Conservation (phyloP, 2,113 vertebrate genomes). For the Rallus limicola region DNA sequence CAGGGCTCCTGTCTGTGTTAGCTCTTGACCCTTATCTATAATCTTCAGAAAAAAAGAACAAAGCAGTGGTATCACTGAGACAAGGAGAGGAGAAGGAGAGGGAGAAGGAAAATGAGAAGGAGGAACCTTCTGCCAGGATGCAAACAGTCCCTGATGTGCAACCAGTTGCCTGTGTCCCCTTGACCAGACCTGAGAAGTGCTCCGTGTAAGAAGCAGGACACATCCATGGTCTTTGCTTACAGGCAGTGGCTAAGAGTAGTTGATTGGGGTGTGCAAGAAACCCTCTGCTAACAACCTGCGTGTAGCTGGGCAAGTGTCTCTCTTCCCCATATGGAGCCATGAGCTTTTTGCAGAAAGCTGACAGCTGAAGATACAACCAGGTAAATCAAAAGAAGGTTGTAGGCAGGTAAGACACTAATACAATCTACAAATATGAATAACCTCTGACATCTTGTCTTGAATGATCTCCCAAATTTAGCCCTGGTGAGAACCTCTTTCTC, state of each 20-base stretch:
- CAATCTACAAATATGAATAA: not conserved
- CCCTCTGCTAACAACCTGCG: not conserved
- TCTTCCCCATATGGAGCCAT: not conserved
- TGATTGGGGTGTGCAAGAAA: not conserved
- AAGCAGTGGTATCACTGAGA: not conserved
- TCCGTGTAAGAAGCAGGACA: not conserved
- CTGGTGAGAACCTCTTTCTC: not conserved
- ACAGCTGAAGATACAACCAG: not conserved
- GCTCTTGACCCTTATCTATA: not conserved
- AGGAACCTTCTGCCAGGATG: not conserved
- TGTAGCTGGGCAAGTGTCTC: not conserved
- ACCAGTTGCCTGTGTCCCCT: not conserved
- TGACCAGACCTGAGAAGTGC: not conserved
- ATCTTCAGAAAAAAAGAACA: not conserved
- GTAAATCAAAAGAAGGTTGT: not conserved
- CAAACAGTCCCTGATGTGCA: not conserved
- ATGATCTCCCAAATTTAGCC: not conserved
- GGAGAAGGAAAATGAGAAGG: too few species aligned
- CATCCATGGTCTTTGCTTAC: not conserved
- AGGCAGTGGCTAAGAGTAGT: not conserved
- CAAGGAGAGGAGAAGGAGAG: too few species aligned
- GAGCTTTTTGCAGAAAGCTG: not conserved
- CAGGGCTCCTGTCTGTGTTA: not conserved
- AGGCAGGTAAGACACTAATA: not conserved
- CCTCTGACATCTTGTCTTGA: not conserved